Conservation (phyloP, 2,113 vertebrate genomes). For the Mohoua ochrocephala region DNA sequence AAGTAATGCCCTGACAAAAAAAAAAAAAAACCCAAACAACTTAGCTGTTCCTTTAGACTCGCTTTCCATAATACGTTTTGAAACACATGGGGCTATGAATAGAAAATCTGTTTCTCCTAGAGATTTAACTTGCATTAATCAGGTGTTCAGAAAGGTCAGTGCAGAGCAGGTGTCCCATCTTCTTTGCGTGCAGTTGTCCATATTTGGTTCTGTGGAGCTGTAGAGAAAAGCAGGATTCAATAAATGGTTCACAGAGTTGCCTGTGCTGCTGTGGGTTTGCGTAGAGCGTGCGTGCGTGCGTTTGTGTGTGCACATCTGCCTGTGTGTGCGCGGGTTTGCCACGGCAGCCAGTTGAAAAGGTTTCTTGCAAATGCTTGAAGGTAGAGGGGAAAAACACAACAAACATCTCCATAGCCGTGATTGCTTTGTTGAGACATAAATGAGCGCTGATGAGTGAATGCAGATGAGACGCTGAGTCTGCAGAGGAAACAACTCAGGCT, state of each 20-base stretch:
- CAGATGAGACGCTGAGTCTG: not conserved
- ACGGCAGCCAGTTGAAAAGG: not conserved
- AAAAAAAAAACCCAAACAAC: not conserved
- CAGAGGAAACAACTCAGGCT: not conserved
- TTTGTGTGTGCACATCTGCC: not conserved
- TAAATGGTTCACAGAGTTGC: not conserved
- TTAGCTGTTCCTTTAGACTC: not conserved
- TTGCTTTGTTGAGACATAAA: conserved; percentile 30
- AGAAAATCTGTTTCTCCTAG: not conserved
- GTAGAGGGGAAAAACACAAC: not conserved
- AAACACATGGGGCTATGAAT: not conserved
- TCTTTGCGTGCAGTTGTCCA: not conserved
- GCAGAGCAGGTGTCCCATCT: not conserved
- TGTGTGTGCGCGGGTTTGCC: fast-evolving
- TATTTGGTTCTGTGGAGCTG: not conserved
- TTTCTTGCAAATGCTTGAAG: not conserved
- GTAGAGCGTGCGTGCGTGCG: not conserved
- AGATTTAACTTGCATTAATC: not conserved
- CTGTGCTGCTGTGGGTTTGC: not conserved
- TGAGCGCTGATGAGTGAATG: conserved; percentile 2
- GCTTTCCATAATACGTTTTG: not conserved
- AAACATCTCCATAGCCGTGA: conserved; percentile 7
- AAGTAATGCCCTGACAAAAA: not conserved
- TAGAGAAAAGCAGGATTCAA: not conserved
- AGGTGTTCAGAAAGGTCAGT: not conserved